Conservation (phyloP, 35 echinoderm and acorn worm genomes). For the Ophioderma brevispina region DNA sequence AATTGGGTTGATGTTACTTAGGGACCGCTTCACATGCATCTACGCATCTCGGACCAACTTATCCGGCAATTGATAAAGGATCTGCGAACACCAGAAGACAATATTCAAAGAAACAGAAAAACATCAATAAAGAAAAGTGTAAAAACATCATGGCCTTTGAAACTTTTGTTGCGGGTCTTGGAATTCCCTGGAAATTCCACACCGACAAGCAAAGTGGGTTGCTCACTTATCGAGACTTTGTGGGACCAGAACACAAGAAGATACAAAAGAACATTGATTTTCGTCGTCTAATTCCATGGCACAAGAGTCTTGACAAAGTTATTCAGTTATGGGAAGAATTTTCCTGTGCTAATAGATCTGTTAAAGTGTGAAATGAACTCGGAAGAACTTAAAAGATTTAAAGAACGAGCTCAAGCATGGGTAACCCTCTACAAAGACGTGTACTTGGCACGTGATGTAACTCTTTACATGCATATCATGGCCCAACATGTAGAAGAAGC, state of each 20-base stretch:
- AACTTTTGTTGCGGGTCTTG: neutral
- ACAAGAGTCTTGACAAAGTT: neutral
- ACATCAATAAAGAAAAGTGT: neutral
- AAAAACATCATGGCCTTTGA: constrained; percentile 10
- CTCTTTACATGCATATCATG: constrained; percentile 22
- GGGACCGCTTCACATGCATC: constrained; percentile 49
- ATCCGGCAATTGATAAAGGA: constrained; percentile 17
- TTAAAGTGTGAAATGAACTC: neutral
- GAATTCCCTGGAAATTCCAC: neutral
- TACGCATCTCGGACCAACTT: constrained; percentile 52
- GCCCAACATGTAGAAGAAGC: neutral
- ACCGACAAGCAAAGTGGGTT: neutral
- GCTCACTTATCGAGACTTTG: neutral
- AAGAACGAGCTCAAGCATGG: neutral
- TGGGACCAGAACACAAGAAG: neutral
- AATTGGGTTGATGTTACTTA: too few species aligned
- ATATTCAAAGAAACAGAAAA: constrained; percentile 37
- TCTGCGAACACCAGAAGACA: constrained; percentile 22
- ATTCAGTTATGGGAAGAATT: neutral
- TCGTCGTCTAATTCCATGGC: neutral
- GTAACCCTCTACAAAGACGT: constrained; percentile 6
- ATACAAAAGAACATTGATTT: neutral
- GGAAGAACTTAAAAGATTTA: neutral
- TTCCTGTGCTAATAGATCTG: neutral
- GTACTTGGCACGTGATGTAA: constrained; percentile 7